Percentiles rank a stretch among this genome's conserved stretches.
Evolutionary conservation across 2,113 vertebrate genomes (phyloP).

Genomic region (Psilopogon haemacephalus): DNA sequence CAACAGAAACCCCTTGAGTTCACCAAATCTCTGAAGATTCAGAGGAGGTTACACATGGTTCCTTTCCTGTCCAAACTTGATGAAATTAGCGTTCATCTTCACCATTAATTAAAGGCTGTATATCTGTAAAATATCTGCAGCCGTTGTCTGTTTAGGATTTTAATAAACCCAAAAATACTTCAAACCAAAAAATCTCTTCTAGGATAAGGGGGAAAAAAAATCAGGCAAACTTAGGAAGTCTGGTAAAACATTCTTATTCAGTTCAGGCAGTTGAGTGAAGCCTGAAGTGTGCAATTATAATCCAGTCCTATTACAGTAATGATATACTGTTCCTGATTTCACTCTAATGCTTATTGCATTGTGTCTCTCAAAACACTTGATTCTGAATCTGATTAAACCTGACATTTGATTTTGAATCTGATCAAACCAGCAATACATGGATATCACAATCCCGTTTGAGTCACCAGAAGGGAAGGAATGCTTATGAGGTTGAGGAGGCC

Average conservation of each 20-base stretch:
- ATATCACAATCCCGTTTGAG: too few relatives aligned
- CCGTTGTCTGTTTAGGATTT: neutral
- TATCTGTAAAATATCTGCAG: neutral
- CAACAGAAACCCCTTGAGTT: neutral
- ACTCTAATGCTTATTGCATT: neutral
- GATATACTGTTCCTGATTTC: neutral
- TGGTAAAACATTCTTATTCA: neutral
- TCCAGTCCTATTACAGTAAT: neutral
- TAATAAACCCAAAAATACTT: neutral
- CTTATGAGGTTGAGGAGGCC: neutral
- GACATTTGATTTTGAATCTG: neutral
- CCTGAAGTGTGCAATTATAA: neutral
- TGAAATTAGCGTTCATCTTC: neutral
- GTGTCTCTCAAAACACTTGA: neutral
- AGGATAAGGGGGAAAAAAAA: neutral
- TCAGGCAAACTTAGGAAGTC: neutral
- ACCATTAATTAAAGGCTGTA: neutral
- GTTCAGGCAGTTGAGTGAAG: neutral
- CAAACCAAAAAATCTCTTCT: fast-evolving
- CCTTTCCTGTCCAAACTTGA: neutral
- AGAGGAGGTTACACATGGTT: neutral
- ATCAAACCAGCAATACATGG: neutral
- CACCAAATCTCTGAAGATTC: neutral
- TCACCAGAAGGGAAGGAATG: neutral
- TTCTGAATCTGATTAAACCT: neutral